These are phyloP conservation scores for Hyles euphorbiae DNA, from an alignment of 1,140 invertebrate genomes.

Conservation along the genomic window DNA sequence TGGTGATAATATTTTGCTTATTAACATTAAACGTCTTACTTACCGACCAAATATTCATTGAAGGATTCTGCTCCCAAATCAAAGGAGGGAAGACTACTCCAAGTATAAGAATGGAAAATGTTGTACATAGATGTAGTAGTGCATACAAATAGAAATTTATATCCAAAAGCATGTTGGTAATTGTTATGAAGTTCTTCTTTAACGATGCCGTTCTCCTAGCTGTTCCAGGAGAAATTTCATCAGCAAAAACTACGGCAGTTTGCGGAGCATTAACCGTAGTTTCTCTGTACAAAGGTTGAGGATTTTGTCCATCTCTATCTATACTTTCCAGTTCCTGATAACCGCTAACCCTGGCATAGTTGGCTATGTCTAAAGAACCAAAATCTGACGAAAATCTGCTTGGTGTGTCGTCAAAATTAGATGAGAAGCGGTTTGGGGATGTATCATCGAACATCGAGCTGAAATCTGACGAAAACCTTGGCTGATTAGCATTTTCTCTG, in stretches of 20 bases:
- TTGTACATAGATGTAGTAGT: slow-evolving; percentile 55
- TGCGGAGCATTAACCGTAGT: slow-evolving; percentile 57
- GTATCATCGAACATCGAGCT: slow-evolving; percentile 33
- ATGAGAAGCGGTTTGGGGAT: slow-evolving; percentile 24
- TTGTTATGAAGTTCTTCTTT: slow-evolving; percentile 65
- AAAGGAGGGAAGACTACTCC: slow-evolving; percentile 55
- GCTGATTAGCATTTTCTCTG: slow-evolving; percentile 37
- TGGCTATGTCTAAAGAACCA: slow-evolving; percentile 41
- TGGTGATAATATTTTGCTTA: background rate
- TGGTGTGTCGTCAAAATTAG: slow-evolving; percentile 4
- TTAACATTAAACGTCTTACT: slow-evolving; percentile 20
- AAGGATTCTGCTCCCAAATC: slow-evolving; percentile 57
- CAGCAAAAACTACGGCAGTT: slow-evolving; percentile 45
- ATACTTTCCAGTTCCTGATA: slow-evolving; percentile 62
- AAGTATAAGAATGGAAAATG: slow-evolving; percentile 56
- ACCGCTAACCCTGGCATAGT: slow-evolving; percentile 37
- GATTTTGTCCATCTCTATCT: slow-evolving; percentile 44
- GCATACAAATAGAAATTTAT: slow-evolving; percentile 69
- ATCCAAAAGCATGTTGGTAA: slow-evolving; percentile 59
- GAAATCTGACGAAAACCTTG: slow-evolving; percentile 56
- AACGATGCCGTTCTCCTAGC: slow-evolving; percentile 56
- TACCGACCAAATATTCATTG: slow-evolving; percentile 62
- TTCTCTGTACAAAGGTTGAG: slow-evolving; percentile 67
- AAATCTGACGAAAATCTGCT: slow-evolving; percentile 51
- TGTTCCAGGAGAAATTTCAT: slow-evolving; percentile 50